Evolutionary conservation across 2,113 vertebrate genomes (phyloP).

Genomic region (Triplophysa tibetana): DNA sequence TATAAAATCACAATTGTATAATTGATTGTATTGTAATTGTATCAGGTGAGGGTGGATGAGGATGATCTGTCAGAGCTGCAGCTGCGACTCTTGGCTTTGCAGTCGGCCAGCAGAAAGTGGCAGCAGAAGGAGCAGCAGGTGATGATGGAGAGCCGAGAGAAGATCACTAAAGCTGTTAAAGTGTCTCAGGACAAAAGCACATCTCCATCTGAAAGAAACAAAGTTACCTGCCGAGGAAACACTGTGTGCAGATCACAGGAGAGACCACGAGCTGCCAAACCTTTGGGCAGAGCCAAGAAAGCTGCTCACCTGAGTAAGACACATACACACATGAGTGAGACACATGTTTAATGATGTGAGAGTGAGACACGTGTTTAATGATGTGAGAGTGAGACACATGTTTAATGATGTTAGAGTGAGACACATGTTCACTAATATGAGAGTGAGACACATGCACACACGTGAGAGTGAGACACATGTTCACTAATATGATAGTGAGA

Average conservation of each 20-base stretch:
- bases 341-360: no score
- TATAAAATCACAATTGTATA: not conserved
- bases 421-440: no score
- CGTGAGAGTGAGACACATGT: no score
- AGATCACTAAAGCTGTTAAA: conserved; percentile 61
- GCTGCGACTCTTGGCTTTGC: conserved; percentile 91
- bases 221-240: not conserved
- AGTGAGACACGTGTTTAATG: no score
- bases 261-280: not conserved
- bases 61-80: conserved; percentile 96
- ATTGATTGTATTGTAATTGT: not conserved
- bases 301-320: conserved; percentile 15
- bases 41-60: conserved; percentile 78
- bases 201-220: conserved; percentile 40
- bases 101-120: conserved; percentile 98
- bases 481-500: no score
- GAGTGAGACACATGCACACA: no score
- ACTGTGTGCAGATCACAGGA: not conserved
- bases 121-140: conserved; percentile 96
- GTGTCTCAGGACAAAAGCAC: conserved; percentile 61
- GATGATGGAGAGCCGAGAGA: conserved; percentile 94
- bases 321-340: not conserved
- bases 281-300: not conserved
- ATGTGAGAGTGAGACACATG: no score
- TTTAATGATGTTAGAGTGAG: no score